These are phyloP conservation scores for Embiotoca jacksoni DNA, from an alignment of 2,113 vertebrate genomes.

Conservation along the genomic window DNA sequence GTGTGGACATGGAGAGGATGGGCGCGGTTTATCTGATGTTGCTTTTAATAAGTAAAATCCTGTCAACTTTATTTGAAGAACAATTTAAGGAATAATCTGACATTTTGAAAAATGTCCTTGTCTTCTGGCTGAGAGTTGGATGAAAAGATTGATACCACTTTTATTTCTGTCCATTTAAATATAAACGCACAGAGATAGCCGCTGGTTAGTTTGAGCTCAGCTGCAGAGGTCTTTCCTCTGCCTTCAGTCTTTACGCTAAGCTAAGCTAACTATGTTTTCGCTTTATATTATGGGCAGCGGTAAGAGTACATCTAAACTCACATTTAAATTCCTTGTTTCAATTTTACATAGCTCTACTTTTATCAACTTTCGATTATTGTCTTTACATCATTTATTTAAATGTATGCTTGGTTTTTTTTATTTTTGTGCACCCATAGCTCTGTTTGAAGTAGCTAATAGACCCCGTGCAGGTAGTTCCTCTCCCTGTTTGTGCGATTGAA, in stretches of 20 bases:
- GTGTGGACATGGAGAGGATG: neutral
- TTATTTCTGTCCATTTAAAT: neutral
- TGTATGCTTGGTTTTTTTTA: too few relatives aligned
- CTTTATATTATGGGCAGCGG: neutral
- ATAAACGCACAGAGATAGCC: neutral
- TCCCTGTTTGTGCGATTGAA: neutral
- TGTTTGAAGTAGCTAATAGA: neutral
- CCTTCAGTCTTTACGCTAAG: neutral
- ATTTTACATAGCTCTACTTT: neutral
- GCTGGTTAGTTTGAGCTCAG: neutral
- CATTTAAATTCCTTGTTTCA: neutral
- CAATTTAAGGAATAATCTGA: neutral
- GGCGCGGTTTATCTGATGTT: constrained; percentile 58
- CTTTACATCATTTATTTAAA: too few relatives aligned
- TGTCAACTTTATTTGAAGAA: neutral
- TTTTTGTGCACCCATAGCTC: too few relatives aligned
- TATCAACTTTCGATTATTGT: too few relatives aligned
- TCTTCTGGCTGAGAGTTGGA: neutral
- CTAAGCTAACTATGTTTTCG: neutral
- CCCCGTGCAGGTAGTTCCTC: neutral
- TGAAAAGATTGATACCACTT: neutral
- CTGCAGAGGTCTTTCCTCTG: too few relatives aligned
- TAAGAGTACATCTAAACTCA: neutral
- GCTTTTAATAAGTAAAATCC: neutral
- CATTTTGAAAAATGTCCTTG: neutral